Base-by-base conservation (phyloP, 2,797 vertebrate genomes). In the Neoniphon sammara region DNA sequence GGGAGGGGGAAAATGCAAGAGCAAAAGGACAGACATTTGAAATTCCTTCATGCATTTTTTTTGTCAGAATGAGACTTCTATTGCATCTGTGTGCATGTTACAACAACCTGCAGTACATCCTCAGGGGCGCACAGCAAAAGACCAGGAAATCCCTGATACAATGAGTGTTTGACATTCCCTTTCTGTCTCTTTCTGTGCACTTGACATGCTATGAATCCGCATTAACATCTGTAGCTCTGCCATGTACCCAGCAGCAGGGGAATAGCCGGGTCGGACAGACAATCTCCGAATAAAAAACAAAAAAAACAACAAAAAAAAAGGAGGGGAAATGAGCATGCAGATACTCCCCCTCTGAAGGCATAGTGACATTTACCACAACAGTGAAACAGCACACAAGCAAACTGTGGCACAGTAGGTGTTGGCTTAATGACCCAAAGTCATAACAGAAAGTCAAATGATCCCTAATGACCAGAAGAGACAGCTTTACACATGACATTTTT, bases 341-440 rank as follows among this genome's bases (percentile, higher is more conserved):
- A 39, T 31, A 11, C 71, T 58, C 57, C 62, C 61, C 59, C 39
- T 25, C 53, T 59, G 55, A 44, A 77, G 36, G 0, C 25, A 11
- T 2, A 27, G 72, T 73, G 83, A 87, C 85, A 87, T 78, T 83
- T 65, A 84, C 46, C 46, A 39, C 67, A 83, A 87, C 85, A 89
- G 87, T 71, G 62, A 77, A 78, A 31, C 66, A 70, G 30, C 55
- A 69, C 58, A 20, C 12, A 1, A 52, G 62, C 71, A 77, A 80
- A 85, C n/a, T 36, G 62, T 59, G 60, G 63, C 39, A 57, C 15
- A 2, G 7, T 59, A 57, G 46, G 55, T 53, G 74, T 62, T 8
- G 2, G 50, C 50, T 77, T 76, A 83, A 80, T 62, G 82, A 80
- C 11, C 53, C 54, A 42, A 18, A 23, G 52, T 64, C 63, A 73